Percentiles rank a stretch among this genome's conserved stretches.
Evolutionary conservation across 2,888 invertebrate species (phyloP).

Genomic region (Catocala nupta): DNA sequence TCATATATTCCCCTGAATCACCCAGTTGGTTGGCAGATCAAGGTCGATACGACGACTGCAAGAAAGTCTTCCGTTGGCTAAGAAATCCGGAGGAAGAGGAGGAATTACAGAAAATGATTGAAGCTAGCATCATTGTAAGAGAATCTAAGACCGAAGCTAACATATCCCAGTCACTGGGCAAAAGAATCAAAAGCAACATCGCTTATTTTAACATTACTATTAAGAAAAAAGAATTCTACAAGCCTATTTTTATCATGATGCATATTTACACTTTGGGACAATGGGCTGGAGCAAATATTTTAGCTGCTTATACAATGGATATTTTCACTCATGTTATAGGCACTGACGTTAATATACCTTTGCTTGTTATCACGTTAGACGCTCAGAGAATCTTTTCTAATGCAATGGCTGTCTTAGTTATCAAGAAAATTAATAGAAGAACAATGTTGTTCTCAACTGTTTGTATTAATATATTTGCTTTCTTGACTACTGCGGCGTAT

Average conservation of each 20-base stretch:
- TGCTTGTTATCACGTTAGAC: slow-evolving; percentile 63
- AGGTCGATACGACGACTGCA: slow-evolving; percentile 82
- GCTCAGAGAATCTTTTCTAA: slow-evolving; percentile 65
- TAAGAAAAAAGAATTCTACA: slow-evolving; percentile 67
- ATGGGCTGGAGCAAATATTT: slow-evolving; percentile 66
- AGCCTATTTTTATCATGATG: slow-evolving; percentile 70
- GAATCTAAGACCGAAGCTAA: slow-evolving; percentile 60
- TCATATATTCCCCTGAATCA: slow-evolving; percentile 84
- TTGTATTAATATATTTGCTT: slow-evolving; percentile 54
- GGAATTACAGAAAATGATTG: slow-evolving; percentile 69
- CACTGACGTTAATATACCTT: slow-evolving; percentile 53
- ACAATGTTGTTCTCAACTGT: slow-evolving; percentile 64
- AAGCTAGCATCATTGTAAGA: slow-evolving; percentile 59
- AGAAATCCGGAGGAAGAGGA: slow-evolving; percentile 79
- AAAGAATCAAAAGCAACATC: slow-evolving; percentile 41
- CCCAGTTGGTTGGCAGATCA: slow-evolving; percentile 88
- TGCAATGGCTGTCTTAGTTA: slow-evolving; percentile 59
- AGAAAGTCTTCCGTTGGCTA: slow-evolving; percentile 83
- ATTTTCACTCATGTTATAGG: slow-evolving; percentile 64
- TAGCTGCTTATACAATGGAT: slow-evolving; percentile 64
- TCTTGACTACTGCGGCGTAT: slow-evolving; percentile 61
- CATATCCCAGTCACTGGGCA: slow-evolving; percentile 47
- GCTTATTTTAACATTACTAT: slow-evolving; percentile 53
- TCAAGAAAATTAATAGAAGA: slow-evolving; percentile 63
- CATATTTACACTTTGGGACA: slow-evolving; percentile 66